Evolutionary conservation across 92 coral and sea anemone species (phyloP).

Genomic region (Phymanthus crucifer): DNA sequence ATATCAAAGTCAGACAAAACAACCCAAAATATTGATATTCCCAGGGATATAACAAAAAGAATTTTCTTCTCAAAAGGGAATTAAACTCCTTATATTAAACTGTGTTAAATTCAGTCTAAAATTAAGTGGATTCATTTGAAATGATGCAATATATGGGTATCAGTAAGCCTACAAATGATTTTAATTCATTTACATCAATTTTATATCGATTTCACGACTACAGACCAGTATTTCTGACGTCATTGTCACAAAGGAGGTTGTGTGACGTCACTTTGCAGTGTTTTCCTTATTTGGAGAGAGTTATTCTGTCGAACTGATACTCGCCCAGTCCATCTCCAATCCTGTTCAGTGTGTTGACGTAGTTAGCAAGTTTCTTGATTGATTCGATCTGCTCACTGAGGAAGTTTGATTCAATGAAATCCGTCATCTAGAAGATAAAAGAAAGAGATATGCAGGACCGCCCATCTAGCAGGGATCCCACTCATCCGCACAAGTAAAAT

Average conservation of each 20-base stretch:
- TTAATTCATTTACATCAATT: too few relatives aligned
- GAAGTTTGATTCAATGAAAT: slow-evolving; percentile 73
- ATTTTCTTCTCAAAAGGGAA: too few relatives aligned
- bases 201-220: not conserved
- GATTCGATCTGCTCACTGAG: slow-evolving; percentile 88
- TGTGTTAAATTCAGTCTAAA: too few relatives aligned
- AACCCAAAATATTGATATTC: too few relatives aligned
- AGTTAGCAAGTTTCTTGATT: slow-evolving; percentile 71
- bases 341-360: slow-evolving; percentile 62
- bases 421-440: slow-evolving; percentile 55
- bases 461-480: too few relatives aligned
- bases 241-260: not conserved
- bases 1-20: too few relatives aligned
- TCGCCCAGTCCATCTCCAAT: slow-evolving; percentile 63
- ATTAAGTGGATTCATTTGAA: too few relatives aligned
- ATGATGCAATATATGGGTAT: too few relatives aligned
- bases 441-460: not conserved
- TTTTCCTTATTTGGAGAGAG: slow-evolving; percentile 54
- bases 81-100: too few relatives aligned
- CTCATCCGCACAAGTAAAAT: too few relatives aligned
- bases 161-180: too few relatives aligned
- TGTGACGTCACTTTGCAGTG: slow-evolving; percentile 5
- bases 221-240: not conserved
- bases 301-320: slow-evolving; percentile 78
- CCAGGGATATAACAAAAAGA: too few relatives aligned